A percentile compares a stretch with the other conserved stretches of the same genome.
Evolutionary conservation across 1,140 invertebrate genomes (phyloP).

Genomic region (Drosophila tristis): DNA sequence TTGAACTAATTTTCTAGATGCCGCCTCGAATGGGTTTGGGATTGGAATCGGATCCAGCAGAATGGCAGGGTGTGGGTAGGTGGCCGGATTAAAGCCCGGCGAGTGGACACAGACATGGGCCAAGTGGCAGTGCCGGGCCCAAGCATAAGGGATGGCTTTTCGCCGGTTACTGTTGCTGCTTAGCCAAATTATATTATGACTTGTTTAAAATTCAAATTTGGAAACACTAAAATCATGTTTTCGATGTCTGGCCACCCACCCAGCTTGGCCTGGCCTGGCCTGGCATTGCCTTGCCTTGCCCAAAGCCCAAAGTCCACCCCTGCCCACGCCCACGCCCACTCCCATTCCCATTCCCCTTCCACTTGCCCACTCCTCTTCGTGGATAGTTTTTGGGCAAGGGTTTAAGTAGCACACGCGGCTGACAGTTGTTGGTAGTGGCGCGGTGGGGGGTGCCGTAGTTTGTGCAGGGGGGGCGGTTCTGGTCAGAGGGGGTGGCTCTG

Average conservation of each 20-base stretch:
- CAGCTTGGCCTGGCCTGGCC: no score
- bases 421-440: not conserved
- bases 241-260: conserved; percentile 65
- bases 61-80: conserved; percentile 2
- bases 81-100: conserved; percentile 72
- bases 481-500: conserved; percentile 34
- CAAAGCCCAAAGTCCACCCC: not conserved
- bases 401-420: conserved; percentile 68
- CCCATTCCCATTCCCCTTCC: not conserved
- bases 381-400: conserved; percentile 67
- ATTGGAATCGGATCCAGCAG: not conserved
- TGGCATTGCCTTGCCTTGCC: not conserved
- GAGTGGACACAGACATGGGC: conserved; percentile 61
- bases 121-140: conserved; percentile 6
- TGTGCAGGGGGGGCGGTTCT: conserved; percentile 8
- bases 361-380: not conserved
- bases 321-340: no score
- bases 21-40: conserved; percentile 10
- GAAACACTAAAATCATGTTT: conserved; percentile 83
- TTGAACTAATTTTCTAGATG: conserved; percentile 70
- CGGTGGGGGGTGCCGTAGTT: not conserved
- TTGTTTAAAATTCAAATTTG: conserved; percentile 83
- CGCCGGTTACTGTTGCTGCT: conserved; percentile 53
- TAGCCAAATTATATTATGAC: conserved; percentile 82
- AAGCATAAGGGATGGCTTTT: not conserved